Evolutionary conservation across 2,888 invertebrate species (phyloP).

Genomic region (Geotrupes spiniger): DNA sequence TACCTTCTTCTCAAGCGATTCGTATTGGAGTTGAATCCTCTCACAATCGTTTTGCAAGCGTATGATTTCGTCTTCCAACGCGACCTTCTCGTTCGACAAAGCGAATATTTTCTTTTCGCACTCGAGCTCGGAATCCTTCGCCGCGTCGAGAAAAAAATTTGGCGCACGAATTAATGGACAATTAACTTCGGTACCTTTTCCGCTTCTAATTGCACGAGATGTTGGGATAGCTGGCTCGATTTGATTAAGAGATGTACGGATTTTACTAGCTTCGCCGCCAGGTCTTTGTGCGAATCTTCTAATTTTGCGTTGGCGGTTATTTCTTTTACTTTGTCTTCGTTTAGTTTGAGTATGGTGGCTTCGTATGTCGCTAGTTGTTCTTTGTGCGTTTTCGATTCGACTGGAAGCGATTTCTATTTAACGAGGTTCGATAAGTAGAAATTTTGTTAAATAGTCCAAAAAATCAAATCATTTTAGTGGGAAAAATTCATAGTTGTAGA

Average conservation of each 20-base stretch:
- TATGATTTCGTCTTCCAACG: not conserved
- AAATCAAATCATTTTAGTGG: too few relatives aligned
- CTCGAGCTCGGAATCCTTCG: not conserved
- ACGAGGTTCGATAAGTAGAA: too few relatives aligned
- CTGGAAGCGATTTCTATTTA: too few relatives aligned
- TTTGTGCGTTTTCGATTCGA: too few relatives aligned
- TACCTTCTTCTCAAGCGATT: not conserved
- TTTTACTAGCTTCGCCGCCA: constrained; percentile 36
- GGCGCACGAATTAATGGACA: too few relatives aligned
- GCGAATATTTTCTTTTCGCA: not conserved
- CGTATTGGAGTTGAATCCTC: too few relatives aligned
- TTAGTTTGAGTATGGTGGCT: too few relatives aligned
- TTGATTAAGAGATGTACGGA: constrained; percentile 33
- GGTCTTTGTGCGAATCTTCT: constrained; percentile 36
- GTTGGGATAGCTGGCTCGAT: constrained; percentile 12
- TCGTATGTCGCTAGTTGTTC: too few relatives aligned
- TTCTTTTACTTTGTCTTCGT: too few relatives aligned
- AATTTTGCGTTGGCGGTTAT: constrained; percentile 27
- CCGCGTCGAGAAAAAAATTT: not conserved
- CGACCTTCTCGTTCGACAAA: not conserved
- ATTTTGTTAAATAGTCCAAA: too few relatives aligned
- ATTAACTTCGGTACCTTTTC: too few relatives aligned
- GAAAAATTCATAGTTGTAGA: too few relatives aligned
- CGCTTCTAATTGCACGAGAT: constrained; percentile 12
- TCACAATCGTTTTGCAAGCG: not conserved